A percentile compares a stretch with the other conserved stretches of the same genome.
Evolutionary conservation across 2,888 invertebrate genomes (phyloP).

Genomic region (Abrostola tripartita): DNA sequence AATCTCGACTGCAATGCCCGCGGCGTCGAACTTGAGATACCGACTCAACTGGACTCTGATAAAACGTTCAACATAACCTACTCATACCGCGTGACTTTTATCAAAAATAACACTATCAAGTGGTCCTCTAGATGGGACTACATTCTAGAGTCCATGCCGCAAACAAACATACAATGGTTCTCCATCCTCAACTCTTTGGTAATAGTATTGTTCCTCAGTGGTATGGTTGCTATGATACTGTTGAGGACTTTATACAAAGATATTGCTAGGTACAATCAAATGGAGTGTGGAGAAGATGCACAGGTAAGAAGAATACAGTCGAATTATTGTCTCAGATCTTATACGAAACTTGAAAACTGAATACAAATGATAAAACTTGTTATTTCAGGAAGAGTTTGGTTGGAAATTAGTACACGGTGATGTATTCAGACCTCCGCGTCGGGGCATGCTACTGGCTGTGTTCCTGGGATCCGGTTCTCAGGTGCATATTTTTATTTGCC

Average conservation of each 20-base stretch:
- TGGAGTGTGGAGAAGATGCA: constrained; percentile 95
- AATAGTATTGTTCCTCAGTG: constrained; percentile 98
- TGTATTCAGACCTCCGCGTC: constrained; percentile 98
- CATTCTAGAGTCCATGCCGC: constrained; percentile 99
- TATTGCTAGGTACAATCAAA: constrained; percentile 99
- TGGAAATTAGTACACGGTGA: constrained; percentile 99
- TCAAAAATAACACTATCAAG: constrained; percentile 94
- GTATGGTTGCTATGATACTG: constrained; percentile 99
- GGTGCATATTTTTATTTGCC: constrained; percentile 85
- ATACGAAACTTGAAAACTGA: not conserved
- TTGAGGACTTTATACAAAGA: constrained; percentile 98
- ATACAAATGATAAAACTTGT: not conserved
- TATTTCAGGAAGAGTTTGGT: constrained; percentile 95
- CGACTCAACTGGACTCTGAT: constrained; percentile 82
- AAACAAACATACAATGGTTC: constrained; percentile 99
- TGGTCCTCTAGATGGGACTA: constrained; percentile 99
- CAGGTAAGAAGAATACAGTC: constrained; percentile 91
- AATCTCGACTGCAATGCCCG: constrained; percentile 84
- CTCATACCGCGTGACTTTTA: constrained; percentile 95
- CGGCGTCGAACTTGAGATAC: constrained; percentile 91
- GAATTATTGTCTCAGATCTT: constrained; percentile 63
- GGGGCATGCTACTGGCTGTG: constrained; percentile 98
- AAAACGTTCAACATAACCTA: constrained; percentile 92
- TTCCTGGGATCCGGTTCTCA: constrained; percentile 99
- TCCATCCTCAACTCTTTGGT: constrained; percentile 99